phyloP scores from a whole-genome alignment of 2,113 vertebrate species.

The Macrotus californicus region DNA sequence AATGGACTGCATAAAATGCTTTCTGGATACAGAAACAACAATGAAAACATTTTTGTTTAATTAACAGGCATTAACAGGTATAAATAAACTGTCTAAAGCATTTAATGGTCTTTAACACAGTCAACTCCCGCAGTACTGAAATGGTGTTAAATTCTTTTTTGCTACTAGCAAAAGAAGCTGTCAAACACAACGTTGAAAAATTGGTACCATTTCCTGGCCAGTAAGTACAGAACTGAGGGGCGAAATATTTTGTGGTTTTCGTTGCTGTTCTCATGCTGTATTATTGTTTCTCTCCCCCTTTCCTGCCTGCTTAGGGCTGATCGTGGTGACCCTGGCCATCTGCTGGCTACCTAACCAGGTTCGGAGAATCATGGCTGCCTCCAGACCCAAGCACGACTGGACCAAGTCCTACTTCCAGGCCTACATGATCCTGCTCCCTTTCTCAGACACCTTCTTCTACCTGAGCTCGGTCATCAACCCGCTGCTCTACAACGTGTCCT shows the following conservation, averaged over 20 bases:
- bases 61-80: conserved; percentile 66
- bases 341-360: conserved; percentile 97
- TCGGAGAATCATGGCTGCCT: conserved; percentile 89
- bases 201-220: conserved; percentile 66
- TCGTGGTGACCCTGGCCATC: conserved; percentile 85
- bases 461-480: conserved; percentile 96
- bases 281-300: background rate
- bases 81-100: conserved; percentile 69
- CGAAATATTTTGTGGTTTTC: conserved; percentile 7
- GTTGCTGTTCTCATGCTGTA: background rate
- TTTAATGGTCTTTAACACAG: conserved; percentile 67
- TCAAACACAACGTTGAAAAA: conserved; percentile 74
- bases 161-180: conserved; percentile 74
- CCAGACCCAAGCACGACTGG: conserved; percentile 88
- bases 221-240: conserved; percentile 63
- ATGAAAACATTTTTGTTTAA: conserved; percentile 62
- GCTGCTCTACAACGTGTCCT: conserved; percentile 94
- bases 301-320: conserved; percentile 83
- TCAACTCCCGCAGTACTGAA: conserved; percentile 69
- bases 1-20: conserved; percentile 42
- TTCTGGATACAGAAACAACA: conserved; percentile 65
- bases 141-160: conserved; percentile 43
- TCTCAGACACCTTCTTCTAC: conserved; percentile 93
- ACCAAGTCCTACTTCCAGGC: conserved; percentile 81
- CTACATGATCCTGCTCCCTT: conserved; percentile 86